A percentile compares a stretch with the other conserved stretches of the same genome.
Evolutionary conservation across 1,140 invertebrate species (phyloP).

Genomic region (Lordiphosa mommai): DNA sequence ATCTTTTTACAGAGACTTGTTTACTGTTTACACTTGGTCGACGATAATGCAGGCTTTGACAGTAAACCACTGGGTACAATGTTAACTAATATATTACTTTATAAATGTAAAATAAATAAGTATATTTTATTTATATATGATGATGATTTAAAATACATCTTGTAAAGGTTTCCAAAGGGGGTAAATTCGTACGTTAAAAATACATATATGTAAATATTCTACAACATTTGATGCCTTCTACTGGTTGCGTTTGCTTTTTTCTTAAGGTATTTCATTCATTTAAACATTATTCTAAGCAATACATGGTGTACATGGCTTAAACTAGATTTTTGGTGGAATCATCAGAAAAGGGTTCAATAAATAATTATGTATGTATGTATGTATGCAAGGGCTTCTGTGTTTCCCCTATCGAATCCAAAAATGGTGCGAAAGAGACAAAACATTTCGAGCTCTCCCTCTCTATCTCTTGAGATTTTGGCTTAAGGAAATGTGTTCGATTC

Average conservation of each 20-base stretch:
- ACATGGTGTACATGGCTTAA: no score
- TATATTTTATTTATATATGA: constrained; percentile 35
- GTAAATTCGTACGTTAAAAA: constrained; percentile 34
- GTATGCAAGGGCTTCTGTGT: background rate
- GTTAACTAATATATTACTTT: background rate
- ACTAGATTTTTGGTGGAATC: constrained; percentile 43
- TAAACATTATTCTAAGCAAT: constrained; percentile 8
- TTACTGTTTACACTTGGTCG: background rate
- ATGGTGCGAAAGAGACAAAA: background rate
- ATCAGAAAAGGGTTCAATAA: constrained; percentile 5
- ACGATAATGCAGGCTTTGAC: no score
- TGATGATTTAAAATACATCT: constrained; percentile 14
- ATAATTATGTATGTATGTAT: constrained; percentile 4
- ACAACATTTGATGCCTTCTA: constrained; percentile 34
- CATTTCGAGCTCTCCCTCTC: background rate
- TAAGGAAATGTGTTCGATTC: background rate
- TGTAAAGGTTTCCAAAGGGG: constrained; percentile 25
- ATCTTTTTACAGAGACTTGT: no score
- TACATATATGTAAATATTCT: background rate
- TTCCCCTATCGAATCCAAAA: no score
- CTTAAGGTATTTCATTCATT: constrained; percentile 4
- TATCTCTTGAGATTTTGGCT: background rate
- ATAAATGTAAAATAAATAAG: constrained; percentile 27
- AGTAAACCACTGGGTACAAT: background rate
- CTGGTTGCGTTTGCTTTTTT: constrained; percentile 12